Conservation (phyloP, 2,888 invertebrate species). For the Ennomos erosarius region DNA sequence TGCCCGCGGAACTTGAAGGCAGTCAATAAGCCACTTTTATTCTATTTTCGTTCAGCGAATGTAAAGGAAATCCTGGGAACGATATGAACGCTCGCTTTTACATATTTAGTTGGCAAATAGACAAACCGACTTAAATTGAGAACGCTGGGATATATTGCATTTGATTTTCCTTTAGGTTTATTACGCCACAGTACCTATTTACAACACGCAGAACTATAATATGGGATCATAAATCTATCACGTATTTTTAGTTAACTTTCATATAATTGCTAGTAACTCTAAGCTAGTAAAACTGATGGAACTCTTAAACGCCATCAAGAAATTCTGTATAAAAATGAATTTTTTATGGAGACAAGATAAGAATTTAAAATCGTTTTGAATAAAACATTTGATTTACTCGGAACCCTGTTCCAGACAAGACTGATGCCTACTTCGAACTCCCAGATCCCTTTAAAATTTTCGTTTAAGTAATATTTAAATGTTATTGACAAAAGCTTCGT, state of each 20-base stretch:
- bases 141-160: constrained; percentile 26
- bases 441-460: constrained; percentile 32
- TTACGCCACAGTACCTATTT: background rate
- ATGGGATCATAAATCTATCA: too few species aligned
- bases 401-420: constrained; percentile 30
- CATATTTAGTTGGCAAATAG: constrained; percentile 38
- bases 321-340: constrained; percentile 34
- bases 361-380: constrained; percentile 40
- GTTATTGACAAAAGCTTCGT: constrained; percentile 18
- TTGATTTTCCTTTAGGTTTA: constrained; percentile 16
- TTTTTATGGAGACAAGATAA: constrained; percentile 40
- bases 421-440: constrained; percentile 43
- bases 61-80: constrained; percentile 22
- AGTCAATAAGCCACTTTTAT: constrained; percentile 39
- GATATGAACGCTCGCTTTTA: constrained; percentile 29
- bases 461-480: constrained; percentile 14
- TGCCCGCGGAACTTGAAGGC: constrained; percentile 29
- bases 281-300: constrained; percentile 2
- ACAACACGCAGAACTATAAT: too few species aligned
- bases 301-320: constrained; percentile 36
- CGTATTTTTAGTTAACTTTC: too few species aligned
- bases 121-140: constrained; percentile 26
- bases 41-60: constrained; percentile 31
- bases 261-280: too few species aligned
- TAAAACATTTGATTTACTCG: constrained; percentile 43